Base-by-base conservation (phyloP, 2,113 vertebrate species). In the Eira barbara region DNA sequence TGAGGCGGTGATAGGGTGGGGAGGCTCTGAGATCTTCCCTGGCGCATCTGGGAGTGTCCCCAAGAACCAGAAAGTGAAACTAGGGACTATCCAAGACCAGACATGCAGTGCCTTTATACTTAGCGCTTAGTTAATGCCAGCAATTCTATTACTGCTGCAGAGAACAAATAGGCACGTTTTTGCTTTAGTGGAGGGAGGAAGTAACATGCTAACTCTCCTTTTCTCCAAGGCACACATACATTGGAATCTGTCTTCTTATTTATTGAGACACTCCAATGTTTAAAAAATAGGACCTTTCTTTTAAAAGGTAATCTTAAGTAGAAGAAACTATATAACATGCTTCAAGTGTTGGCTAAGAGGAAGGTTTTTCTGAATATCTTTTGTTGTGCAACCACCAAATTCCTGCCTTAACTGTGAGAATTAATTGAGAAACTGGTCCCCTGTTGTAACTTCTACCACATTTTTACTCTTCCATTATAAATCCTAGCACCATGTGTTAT, bases 41-140 rank as follows among this genome's bases (percentile, higher is more conserved):
- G 36, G 63, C 57, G 67, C 79, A 97, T 42, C 45, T 89, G 8
- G 76, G 94, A 90, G 87, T 95, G 55, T 95, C 80, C 84, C 76
- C 81, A 95, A 65, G 91, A 96, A 82, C 42, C 36, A 84, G 92
- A 97, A 89, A 89, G 74, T 95, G 63, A 96, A 95, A 90, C 45
- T 81, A 81, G 87, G 80, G 80, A 88, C 96, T 85, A 86, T 93
- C 79, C 69, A 13, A 95, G 90, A 61, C 69, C 87, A 94, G 25
- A 27, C 36, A n/a, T 47, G 23, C 7, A 52, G 13, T 71, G 55
- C 36, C 49, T 97, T 47, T 94, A 52, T 39, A 47, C 47, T 55
- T 27, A 88, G n/a, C 25, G 34, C 63, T 84, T 95, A 89, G 76
- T 61, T 57, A 94, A 81, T 57, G 18, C 55, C 90, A 39, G 6